Evolutionary conservation across 2,113 vertebrate genomes (phyloP).

Genomic region (Cacatua alba): DNA sequence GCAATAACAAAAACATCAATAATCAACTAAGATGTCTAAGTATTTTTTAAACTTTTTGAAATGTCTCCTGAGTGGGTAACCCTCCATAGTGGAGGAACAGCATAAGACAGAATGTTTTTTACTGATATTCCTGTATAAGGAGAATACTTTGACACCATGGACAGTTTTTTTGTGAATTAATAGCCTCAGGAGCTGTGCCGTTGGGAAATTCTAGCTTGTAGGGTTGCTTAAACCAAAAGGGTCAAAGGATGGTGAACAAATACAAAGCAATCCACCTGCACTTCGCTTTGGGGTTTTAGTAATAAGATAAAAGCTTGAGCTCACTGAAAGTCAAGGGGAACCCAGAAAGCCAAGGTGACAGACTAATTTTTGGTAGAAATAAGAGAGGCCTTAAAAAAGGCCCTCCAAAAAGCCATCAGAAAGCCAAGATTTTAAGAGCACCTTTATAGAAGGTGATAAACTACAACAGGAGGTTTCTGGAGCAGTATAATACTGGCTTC

Average conservation of each 20-base stretch:
- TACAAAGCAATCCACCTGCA: background rate
- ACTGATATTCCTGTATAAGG: background rate
- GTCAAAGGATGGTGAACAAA: background rate
- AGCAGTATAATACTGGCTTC: background rate
- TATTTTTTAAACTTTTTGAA: background rate
- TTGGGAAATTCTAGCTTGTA: background rate
- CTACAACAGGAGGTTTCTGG: background rate
- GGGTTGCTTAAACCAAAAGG: background rate
- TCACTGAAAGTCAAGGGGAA: background rate
- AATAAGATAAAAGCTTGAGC: background rate
- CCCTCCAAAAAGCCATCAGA: background rate
- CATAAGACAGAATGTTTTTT: background rate
- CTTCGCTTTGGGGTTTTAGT: background rate
- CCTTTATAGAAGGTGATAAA: conserved; percentile 25
- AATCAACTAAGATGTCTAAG: background rate
- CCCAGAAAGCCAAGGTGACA: background rate
- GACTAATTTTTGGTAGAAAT: background rate
- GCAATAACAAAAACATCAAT: background rate
- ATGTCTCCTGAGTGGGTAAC: background rate
- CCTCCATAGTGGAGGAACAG: background rate
- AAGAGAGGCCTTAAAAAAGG: background rate
- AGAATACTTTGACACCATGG: background rate
- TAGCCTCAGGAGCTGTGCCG: background rate
- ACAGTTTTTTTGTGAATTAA: background rate
- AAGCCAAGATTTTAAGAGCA: conserved; percentile 20